Evolutionary conservation across 2,888 invertebrate species (phyloP).

Genomic region (Lymantria monacha): DNA sequence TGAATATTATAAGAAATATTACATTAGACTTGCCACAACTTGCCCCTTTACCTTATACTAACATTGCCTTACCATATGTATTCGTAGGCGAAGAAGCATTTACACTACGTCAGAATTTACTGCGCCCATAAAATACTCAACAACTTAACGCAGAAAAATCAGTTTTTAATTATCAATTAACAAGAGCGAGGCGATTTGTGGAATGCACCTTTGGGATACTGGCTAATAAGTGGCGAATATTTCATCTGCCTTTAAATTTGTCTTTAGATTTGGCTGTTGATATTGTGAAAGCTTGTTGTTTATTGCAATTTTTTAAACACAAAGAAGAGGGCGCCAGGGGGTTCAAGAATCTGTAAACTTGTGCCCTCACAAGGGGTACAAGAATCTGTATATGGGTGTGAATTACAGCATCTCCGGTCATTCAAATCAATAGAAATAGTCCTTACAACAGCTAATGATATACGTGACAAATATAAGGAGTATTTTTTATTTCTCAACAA

Average conservation of each 20-base stretch:
- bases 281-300: not conserved
- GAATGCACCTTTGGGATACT: slow-evolving; percentile 1
- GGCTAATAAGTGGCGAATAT: slow-evolving; percentile 1
- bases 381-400: too few relatives aligned
- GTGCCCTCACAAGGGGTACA: too few relatives aligned
- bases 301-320: too few relatives aligned
- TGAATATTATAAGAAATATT: too few relatives aligned
- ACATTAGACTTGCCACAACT: too few relatives aligned
- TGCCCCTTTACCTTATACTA: not conserved
- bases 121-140: slow-evolving; percentile 22
- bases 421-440: too few relatives aligned
- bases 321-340: too few relatives aligned
- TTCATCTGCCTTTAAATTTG: not conserved
- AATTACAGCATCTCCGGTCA: too few relatives aligned
- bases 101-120: slow-evolving; percentile 20
- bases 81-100: slow-evolving; percentile 24
- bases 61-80: slow-evolving; percentile 1
- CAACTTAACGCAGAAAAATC: slow-evolving; percentile 14
- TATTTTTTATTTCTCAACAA: too few relatives aligned
- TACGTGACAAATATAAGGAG: too few relatives aligned
- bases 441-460: too few relatives aligned
- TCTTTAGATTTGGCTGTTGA: not conserved
- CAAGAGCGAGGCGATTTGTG: not conserved
- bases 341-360: too few relatives aligned
- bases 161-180: not conserved